Base-by-base conservation (phyloP, 1,140 invertebrate genomes). In the Drosophila arawakana region DNA sequence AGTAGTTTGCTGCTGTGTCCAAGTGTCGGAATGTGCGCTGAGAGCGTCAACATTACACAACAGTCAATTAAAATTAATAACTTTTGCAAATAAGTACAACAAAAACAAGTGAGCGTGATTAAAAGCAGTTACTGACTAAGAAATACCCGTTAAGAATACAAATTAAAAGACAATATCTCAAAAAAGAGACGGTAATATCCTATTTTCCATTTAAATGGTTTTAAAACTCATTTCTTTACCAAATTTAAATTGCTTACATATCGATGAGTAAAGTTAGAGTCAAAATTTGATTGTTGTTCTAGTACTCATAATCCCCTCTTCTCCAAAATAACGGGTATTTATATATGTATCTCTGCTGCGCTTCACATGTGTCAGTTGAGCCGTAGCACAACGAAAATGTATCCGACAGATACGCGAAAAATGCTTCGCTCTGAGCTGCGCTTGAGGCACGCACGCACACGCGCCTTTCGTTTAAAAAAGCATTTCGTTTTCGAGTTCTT, bases 11-110 rank as follows among this genome's bases (percentile, higher is more conserved):
- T 46, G 73, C 71, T 70, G 73, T 74, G 75, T 65, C 71, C 39
- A 82, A 83, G 81, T 80, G 79, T 79, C 52, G 80, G 75, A 78
- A 82, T 82, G 71, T 58, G 78, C 44, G 25, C 41, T 37, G 47
- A 78, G 70, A 71, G 71, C 78, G 72, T 86, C 76, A 76, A 88
- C 80, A 86, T 86, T 86, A 86, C 83, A 86, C 83, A 86, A 86
- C 83, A 86, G 83, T 86, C 83, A 86, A 86, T 86, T 86, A 88
- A 86, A 86, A 86, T 88, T 86, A 86, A 86, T 86, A 86, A 86
- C 83, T 86, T 83, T 88, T 68, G 83, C 83, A 88, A 81, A 71
- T 73, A 76, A 67, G 60, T 52, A 59, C 55, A 71, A 59, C 44
- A 55, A 66, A 59, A 52, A 76, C 44, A 46, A 54, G 25, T 74